Conservation (phyloP, 2,888 invertebrate species). For the Teinopalpus imperialis region DNA sequence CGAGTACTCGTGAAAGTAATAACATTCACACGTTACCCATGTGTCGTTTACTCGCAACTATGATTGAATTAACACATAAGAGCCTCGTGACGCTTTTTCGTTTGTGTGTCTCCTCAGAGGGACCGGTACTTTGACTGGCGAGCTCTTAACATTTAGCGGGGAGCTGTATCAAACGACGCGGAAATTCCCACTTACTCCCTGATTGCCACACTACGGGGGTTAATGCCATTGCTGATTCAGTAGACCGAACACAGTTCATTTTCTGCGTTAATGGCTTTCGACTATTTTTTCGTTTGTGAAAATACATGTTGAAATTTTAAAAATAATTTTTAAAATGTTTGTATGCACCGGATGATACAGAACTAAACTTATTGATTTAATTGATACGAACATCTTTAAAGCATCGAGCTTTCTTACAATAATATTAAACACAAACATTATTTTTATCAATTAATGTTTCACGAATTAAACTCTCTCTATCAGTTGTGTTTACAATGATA, state of each 20-base stretch:
- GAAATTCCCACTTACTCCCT: conserved; percentile 79
- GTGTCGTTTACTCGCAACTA: conserved; percentile 23
- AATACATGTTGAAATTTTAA: too few species aligned
- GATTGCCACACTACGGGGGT: conserved; percentile 79
- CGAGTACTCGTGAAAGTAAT: conserved; percentile 27
- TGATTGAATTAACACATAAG: conserved; percentile 27
- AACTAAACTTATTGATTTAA: too few species aligned
- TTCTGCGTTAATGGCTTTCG: conserved; percentile 53
- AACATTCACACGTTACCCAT: conserved; percentile 20
- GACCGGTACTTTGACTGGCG: conserved; percentile 49
- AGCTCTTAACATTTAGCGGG: conserved; percentile 76
- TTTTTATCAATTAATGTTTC: too few species aligned
- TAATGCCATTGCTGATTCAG: conserved; percentile 78
- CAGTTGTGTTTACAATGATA: conserved; percentile 23
- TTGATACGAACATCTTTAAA: too few species aligned
- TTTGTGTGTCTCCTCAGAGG: conserved; percentile 46
- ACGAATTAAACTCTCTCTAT: conserved; percentile 17
- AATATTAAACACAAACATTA: too few species aligned
- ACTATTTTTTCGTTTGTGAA: conserved; percentile 28
- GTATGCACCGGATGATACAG: too few species aligned
- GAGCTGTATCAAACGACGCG: conserved; percentile 76
- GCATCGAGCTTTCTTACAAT: too few species aligned
- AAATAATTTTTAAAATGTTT: too few species aligned
- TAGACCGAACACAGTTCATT: conserved; percentile 69
- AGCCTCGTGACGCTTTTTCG: conserved; percentile 30